phyloP scores from a whole-genome alignment of 2,113 vertebrate species.

The Triplophysa rosa region DNA sequence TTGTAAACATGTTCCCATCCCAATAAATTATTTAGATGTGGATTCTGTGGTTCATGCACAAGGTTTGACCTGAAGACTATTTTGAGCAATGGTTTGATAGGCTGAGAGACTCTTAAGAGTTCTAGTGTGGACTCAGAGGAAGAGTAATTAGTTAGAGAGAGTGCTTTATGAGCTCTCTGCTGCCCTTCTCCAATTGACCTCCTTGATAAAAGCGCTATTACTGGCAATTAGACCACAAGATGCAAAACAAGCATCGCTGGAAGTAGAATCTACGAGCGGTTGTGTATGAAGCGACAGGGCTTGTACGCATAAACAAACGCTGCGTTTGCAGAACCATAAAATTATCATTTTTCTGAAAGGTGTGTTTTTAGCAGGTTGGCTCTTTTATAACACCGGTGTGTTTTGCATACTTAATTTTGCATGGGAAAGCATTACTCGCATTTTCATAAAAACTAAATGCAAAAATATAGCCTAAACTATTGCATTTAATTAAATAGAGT shows the following conservation, averaged over 20 bases:
- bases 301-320: neutral
- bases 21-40: conserved; percentile 45
- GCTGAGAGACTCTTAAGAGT: conserved; percentile 47
- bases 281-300: neutral
- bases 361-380: too few relatives aligned
- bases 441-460: too few relatives aligned
- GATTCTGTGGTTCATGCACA: conserved; percentile 4
- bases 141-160: conserved; percentile 48
- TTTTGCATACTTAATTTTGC: too few relatives aligned
- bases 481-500: too few relatives aligned
- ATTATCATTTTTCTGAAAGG: neutral
- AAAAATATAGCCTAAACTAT: too few relatives aligned
- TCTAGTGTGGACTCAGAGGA: conserved; percentile 13
- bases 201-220: conserved; percentile 54
- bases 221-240: conserved; percentile 54
- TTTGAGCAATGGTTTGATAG: conserved; percentile 48
- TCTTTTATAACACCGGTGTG: too few relatives aligned
- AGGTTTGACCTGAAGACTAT: conserved; percentile 44
- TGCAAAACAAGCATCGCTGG: conserved; percentile 47
- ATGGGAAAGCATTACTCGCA: too few relatives aligned
- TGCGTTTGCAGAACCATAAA: neutral
- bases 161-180: conserved; percentile 24
- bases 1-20: conserved; percentile 24
- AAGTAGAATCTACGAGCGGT: conserved; percentile 18
- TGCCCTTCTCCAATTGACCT: conserved; percentile 53